Evolutionary conservation across 2,888 invertebrate genomes (phyloP), one percentile per base, ranked within the genome.

Genomic region (Chrysolina americana): DNA sequence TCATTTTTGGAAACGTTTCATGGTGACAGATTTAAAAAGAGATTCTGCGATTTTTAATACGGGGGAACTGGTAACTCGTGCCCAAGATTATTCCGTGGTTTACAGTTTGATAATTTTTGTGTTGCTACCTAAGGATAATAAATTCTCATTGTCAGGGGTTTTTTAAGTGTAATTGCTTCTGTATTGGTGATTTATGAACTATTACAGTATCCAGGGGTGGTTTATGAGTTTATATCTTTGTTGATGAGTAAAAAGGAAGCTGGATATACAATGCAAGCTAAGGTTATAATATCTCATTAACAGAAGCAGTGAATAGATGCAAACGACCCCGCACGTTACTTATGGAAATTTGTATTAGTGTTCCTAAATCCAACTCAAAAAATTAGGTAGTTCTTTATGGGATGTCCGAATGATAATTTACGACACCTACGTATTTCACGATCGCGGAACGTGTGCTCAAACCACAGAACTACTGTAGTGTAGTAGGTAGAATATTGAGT

Each of bases 171-270:
- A 71, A 68, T 75, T 71, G 71, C 71, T 65, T 41, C 65, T 69
- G 41, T 69, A 71, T 75, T 69, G 28, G 65, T 75, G 71, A 75
- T 75, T 75, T 75, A 75, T 75, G 56, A 68, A 28, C 70, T 36
- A 28, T 44, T 44, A 56, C 36, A n/a, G 11, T 68, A 41, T 17
- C n/a, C 36, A 59, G 59, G 59, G 59, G 59, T 59, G 59, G 36
- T 59, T 59, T 59, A 59, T 59, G 59, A 59, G 28, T 28, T 15
- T 28, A 10, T 59, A n/a, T 36, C 13, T 13, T 17, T 53, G 21
- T 53, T 21, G 19, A 53, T 53, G 53, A 21, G 21, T 21, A 53
- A 19, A 13, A 21, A 13, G 11, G 19, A 53, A 21, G 11, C 5
- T 36, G 36, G 36, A 4, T 21, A 23, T 53, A 53, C 13, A 53